These are phyloP conservation scores for Halichoerus grypus DNA, from an alignment of 2,113 vertebrate species.

Conservation along the genomic window DNA sequence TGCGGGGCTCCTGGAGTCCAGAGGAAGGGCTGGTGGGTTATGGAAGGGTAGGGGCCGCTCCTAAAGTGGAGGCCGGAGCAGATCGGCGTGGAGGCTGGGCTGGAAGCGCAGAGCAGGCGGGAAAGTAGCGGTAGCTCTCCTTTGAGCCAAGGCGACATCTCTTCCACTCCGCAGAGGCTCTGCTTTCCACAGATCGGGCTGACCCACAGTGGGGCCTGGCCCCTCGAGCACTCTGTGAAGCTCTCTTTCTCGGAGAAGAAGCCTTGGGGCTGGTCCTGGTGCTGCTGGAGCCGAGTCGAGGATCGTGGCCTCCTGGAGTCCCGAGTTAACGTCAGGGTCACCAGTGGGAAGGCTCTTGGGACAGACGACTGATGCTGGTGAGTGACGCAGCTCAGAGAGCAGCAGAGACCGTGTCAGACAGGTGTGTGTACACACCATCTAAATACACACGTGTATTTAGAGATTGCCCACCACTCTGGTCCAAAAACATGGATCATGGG, in stretches of 20 bases:
- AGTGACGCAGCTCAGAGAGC: neutral
- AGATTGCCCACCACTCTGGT: accelerated
- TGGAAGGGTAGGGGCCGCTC: neutral
- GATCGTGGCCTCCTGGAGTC: neutral
- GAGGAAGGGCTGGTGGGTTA: accelerated
- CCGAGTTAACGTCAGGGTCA: neutral
- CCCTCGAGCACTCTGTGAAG: no score
- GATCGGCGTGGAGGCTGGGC: neutral
- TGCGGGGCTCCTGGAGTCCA: neutral
- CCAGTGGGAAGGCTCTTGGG: neutral
- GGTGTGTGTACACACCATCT: accelerated
- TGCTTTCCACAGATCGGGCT: neutral
- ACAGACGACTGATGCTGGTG: no score
- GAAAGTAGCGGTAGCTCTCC: neutral
- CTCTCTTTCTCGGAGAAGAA: neutral
- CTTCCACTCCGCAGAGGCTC: neutral
- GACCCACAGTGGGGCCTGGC: accelerated
- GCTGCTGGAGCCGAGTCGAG: neutral
- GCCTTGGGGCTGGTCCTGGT: neutral
- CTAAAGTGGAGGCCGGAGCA: neutral
- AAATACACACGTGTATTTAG: accelerated
- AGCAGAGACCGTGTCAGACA: neutral
- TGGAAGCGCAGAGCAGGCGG: neutral
- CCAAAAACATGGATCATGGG: neutral
- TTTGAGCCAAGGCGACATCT: neutral